Base-by-base conservation (phyloP, 2,888 invertebrate species). In the Homarus gammarus region DNA sequence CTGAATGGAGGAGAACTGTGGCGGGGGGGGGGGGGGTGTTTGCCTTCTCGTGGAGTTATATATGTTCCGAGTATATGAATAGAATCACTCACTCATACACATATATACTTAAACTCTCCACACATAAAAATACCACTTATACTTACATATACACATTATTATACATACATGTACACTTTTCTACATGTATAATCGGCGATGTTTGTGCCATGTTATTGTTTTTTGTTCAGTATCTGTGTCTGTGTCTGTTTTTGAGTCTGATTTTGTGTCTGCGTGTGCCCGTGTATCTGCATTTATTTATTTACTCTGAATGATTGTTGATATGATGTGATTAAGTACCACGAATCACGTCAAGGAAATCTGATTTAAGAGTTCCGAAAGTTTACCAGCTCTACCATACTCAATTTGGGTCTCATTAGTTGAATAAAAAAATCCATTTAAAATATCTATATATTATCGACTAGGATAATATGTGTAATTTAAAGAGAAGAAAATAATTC, bases 161-260 rank as follows among this genome's bases (percentile, higher is more conserved):
- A 56, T 38, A 22, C 38, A n/a, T 68, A 40, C 40, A 40, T 38
- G 12, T 38, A 64, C n/a, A 2, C n/a, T 22, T 36, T 15, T 64
- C 5, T 38, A 40, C 27, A 10, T 56, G 8, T 51, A 38, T 56
- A 84, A 22, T 22, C 27, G 51, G 15, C 10, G 33, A 73, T 73
- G 5, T 40, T n/a, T n/a, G n/a, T n/a, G n/a, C n/a, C n/a, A n/a
- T n/a, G n/a, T n/a, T n/a, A n/a, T n/a, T n/a, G n/a, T n/a, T n/a
- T n/a, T n/a, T n/a, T n/a, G n/a, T n/a, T 81, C 27, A 33, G 44
- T 81, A 33, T 61, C 18, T 81, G 36, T 81, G 18, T 83, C 8
- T 83, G 31, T 83, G 38, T 82, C 27, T 82, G 38, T 82, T 27
- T 82, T 27, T 82, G 33, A 27, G 12, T 73, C n/a, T 73, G 27